Percentiles rank a stretch among this genome's conserved stretches.
These are phyloP conservation scores for Xanthostigma xanthostigma DNA, from an alignment of 2,888 invertebrate species.

Conservation along the genomic window DNA sequence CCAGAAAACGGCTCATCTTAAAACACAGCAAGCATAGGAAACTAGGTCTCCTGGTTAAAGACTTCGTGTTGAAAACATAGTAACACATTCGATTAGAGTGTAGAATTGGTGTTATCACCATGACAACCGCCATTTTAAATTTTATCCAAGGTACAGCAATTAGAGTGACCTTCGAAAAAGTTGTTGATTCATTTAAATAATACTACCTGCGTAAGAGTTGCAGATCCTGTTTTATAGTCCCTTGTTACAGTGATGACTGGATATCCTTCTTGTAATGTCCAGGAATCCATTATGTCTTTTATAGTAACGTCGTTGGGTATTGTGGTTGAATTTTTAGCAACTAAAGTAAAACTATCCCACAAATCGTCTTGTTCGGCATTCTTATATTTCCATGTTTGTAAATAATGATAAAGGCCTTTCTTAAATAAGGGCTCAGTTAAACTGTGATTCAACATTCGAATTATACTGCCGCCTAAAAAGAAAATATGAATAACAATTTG, in stretches of 20 bases:
- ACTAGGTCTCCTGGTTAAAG: too few species aligned
- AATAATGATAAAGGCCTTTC: constrained; percentile 50
- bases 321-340: constrained; percentile 32
- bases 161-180: constrained; percentile 14
- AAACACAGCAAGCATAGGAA: too few species aligned
- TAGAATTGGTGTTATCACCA: too few species aligned
- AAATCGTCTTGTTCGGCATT: constrained; percentile 77
- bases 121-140: too few species aligned
- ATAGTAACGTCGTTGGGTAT: constrained; percentile 43
- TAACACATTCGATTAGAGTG: too few species aligned
- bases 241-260: constrained; percentile 55
- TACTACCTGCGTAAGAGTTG: constrained; percentile 41
- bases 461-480: constrained; percentile 28
- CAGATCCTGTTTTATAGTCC: constrained; percentile 37
- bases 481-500: too few species aligned
- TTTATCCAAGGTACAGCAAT: too few species aligned
- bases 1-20: too few species aligned
- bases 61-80: too few species aligned
- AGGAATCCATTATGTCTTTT: constrained; percentile 68
- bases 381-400: constrained; percentile 31
- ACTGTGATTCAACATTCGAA: constrained; percentile 84
- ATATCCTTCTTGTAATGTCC: constrained; percentile 76
- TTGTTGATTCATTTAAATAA: too few species aligned
- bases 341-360: constrained; percentile 54
- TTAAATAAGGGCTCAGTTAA: constrained; percentile 62